Base-by-base conservation (phyloP, 92 coral and sea anemone species). In the Blastomussa wellsi region DNA sequence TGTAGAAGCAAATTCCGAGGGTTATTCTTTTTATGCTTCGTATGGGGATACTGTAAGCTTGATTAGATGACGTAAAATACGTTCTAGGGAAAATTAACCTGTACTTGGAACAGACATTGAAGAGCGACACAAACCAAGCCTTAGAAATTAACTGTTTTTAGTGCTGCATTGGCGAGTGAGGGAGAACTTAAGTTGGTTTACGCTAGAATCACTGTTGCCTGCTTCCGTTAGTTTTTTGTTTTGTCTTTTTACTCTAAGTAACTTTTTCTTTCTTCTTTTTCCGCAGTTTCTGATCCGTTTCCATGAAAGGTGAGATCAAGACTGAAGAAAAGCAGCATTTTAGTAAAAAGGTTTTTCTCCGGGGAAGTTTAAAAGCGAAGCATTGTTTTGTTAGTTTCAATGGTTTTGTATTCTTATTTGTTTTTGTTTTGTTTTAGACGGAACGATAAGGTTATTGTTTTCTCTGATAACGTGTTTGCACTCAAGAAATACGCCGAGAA, bases 401-500 rank as follows among this genome's bases (percentile, higher is more conserved):
- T n/a, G n/a, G n/a, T n/a, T n/a, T n/a, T n/a, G n/a, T n/a, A n/a
- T n/a, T n/a, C n/a, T n/a, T n/a, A n/a, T n/a, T n/a, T 44, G 10
- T 16, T 4, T 28, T 65, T 0, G 48, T 15, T 57, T 5, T 16
- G 68, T 87, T 51, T 71, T 82, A 97, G 99, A 76, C 98, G 99
- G 42, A 97, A 97, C 41, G 99, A 97, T 84, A 97, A 97, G 79
- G 97, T 97, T 76, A 97, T 97, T 62, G 99, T 97, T 48, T 97
- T 97, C 82, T 97, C 99, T 14, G 99, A 97, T 86, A 97, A 97
- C 88, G 99, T 97, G 79, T 97, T 97, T 67, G 99, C 99, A 28
- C 88, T 97, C 74, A 93, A 88, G 74, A 97, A 87, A 60, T 97
- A 97, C 71, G 99, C 99, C 59, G 90, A 92, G 38, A 97, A 91